Evolutionary conservation across 1,140 invertebrate genomes (phyloP).

Genomic region (Drosophila prosaltans): DNA sequence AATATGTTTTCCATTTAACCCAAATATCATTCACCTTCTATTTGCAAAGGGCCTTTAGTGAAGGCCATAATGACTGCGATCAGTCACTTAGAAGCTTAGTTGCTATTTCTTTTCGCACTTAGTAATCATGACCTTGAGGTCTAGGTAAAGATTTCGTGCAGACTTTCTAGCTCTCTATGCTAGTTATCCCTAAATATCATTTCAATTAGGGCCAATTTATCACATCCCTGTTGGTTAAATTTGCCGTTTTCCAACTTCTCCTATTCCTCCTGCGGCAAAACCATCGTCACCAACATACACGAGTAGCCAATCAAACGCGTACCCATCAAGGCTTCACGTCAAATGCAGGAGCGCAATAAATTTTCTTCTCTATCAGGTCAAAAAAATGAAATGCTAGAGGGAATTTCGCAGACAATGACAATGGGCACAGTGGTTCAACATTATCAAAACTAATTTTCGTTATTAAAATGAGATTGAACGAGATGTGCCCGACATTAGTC

Average conservation of each 20-base stretch:
- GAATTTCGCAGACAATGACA: slow-evolving; percentile 53
- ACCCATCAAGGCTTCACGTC: slow-evolving; percentile 73
- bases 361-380: slow-evolving; percentile 52
- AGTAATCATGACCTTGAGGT: background rate
- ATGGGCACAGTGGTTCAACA: slow-evolving; percentile 32
- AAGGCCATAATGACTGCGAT: slow-evolving; percentile 68
- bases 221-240: too few species aligned
- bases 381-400: slow-evolving; percentile 33
- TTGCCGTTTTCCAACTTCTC: too few species aligned
- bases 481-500: background rate
- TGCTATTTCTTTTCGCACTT: slow-evolving; percentile 2
- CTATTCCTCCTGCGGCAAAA: slow-evolving; percentile 16
- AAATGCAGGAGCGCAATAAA: slow-evolving; percentile 75
- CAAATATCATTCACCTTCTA: background rate
- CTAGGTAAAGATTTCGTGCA: too few species aligned
- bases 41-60: slow-evolving; percentile 31
- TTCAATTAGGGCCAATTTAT: too few species aligned
- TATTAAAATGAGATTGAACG: background rate
- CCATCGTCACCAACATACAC: slow-evolving; percentile 41
- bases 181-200: too few species aligned
- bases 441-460: background rate
- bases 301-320: slow-evolving; percentile 57
- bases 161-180: too few species aligned
- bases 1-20: too few species aligned
- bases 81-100: slow-evolving; percentile 76